These are phyloP conservation scores for Gasterosteus nipponicus DNA, from an alignment of 2,113 vertebrate genomes.

Conservation along the genomic window DNA sequence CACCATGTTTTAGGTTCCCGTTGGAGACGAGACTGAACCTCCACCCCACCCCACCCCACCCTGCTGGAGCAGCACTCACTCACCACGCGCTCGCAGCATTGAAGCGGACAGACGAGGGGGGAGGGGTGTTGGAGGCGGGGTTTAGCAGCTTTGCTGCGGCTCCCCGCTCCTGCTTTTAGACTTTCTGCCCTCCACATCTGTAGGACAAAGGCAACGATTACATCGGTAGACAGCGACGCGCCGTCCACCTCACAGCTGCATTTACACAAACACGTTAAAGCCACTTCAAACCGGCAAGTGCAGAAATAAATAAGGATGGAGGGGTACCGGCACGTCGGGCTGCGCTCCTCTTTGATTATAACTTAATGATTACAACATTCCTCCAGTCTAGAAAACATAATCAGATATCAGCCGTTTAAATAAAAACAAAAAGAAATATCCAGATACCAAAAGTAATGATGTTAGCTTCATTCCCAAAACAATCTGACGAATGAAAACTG, in stretches of 20 bases:
- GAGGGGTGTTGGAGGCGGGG: conserved; percentile 71
- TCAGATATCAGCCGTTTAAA: conserved; percentile 10
- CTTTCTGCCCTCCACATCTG: conserved; percentile 99
- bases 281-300: conserved; percentile 29
- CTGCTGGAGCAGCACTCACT: conserved; percentile 85
- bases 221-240: conserved; percentile 59
- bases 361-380: conserved; percentile 60
- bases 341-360: conserved; percentile 70
- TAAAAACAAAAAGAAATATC: conserved; percentile 9
- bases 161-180: conserved; percentile 97
- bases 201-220: conserved; percentile 95
- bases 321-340: conserved; percentile 38
- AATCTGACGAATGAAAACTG: conserved; percentile 17
- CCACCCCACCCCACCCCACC: conserved; percentile 25
- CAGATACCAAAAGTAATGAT: conserved; percentile 41
- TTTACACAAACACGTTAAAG: conserved; percentile 54
- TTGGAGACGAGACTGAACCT: conserved; percentile 59
- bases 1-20: conserved; percentile 72
- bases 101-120: conserved; percentile 77
- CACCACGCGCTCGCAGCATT: conserved; percentile 93
- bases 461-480: conserved; percentile 55
- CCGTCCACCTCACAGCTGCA: conserved; percentile 23
- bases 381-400: conserved; percentile 40
- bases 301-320: conserved; percentile 69
- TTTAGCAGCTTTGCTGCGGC: conserved; percentile 92